Conservation (phyloP, 1,140 invertebrate genomes). For the Cydia strobilella region DNA sequence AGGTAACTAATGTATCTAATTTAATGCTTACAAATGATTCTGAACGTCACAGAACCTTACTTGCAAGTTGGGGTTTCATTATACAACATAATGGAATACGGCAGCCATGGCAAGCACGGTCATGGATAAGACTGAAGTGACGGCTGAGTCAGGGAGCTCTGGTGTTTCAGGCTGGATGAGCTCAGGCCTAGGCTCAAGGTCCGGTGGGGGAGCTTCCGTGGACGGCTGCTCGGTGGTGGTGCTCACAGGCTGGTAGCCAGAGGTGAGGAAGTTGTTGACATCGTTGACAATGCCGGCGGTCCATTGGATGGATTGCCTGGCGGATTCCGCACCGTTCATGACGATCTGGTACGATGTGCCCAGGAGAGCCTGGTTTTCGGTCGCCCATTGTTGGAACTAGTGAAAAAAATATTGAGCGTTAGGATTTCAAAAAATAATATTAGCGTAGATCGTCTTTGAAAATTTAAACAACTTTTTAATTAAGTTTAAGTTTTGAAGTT, state of each 20-base stretch:
- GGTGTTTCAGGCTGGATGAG: slow-evolving; percentile 42
- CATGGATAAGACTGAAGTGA: slow-evolving; percentile 48
- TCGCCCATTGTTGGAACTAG: slow-evolving; percentile 62
- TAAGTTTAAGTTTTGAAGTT: no score
- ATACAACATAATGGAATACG: slow-evolving; percentile 46
- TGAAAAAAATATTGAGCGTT: slow-evolving; percentile 37
- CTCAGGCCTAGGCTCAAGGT: slow-evolving; percentile 33
- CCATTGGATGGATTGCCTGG: slow-evolving; percentile 47
- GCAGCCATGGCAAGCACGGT: slow-evolving; percentile 41
- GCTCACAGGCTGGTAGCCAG: slow-evolving; percentile 38
- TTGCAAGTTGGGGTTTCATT: background rate
- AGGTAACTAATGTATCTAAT: background rate
- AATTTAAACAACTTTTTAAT: no score
- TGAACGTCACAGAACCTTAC: background rate
- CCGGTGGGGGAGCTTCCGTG: background rate
- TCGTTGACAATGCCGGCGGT: slow-evolving; percentile 42
- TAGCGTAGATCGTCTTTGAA: no score
- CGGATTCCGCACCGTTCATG: slow-evolving; percentile 40
- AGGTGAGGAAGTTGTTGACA: slow-evolving; percentile 51
- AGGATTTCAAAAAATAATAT: background rate
- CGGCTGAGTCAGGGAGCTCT: slow-evolving; percentile 49
- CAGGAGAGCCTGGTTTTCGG: slow-evolving; percentile 39
- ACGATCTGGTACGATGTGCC: slow-evolving; percentile 42
- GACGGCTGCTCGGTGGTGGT: slow-evolving; percentile 36
- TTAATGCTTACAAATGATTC: background rate